Conservation (phyloP, 2,113 vertebrate species). For the Aphelocoma coerulescens region DNA sequence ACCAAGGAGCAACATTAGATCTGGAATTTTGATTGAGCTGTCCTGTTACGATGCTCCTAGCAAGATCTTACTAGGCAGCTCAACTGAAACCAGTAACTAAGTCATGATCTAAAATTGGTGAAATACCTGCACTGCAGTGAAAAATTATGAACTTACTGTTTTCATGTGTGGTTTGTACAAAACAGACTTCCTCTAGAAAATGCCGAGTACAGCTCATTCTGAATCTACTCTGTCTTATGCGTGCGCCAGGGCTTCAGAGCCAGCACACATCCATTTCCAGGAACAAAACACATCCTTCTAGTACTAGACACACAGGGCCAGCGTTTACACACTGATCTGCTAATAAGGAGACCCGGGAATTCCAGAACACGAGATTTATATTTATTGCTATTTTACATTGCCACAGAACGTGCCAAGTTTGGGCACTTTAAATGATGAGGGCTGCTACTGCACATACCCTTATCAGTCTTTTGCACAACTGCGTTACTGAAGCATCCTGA, state of each 20-base stretch:
- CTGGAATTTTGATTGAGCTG: background rate
- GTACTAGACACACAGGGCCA: constrained; percentile 18
- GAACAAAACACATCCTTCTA: constrained; percentile 23
- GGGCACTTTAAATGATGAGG: constrained; percentile 43
- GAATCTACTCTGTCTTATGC: background rate
- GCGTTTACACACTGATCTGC: constrained; percentile 25
- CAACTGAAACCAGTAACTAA: background rate
- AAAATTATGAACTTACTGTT: background rate
- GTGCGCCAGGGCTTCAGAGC: background rate
- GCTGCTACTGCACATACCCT: constrained; percentile 4
- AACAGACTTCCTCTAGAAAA: background rate
- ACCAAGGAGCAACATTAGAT: background rate
- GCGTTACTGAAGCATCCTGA: constrained; percentile 21
- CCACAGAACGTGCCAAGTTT: background rate
- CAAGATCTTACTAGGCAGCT: background rate
- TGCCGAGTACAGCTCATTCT: background rate
- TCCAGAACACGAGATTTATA: background rate
- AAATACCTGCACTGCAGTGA: background rate
- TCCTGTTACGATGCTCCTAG: background rate
- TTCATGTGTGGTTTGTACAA: background rate
- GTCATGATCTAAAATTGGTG: background rate
- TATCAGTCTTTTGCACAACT: constrained; percentile 46
- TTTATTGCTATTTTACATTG: constrained; percentile 44
- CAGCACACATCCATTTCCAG: background rate
- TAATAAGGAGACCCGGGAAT: constrained; percentile 48